Evolutionary conservation across 64 coral and sea anemone genomes (phyloP).

Genomic region (Orbicella faveolata): DNA sequence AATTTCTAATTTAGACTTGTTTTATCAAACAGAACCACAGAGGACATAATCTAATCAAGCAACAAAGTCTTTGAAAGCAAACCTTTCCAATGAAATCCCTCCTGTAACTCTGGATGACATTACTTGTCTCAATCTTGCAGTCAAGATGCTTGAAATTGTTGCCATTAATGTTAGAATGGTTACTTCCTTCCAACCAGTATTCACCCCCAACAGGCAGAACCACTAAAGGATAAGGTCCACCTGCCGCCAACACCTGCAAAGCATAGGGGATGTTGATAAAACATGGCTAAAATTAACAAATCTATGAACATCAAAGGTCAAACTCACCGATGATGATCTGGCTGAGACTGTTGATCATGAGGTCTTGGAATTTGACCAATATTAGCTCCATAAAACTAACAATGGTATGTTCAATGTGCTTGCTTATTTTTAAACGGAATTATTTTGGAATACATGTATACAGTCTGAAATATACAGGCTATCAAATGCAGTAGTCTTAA

Average conservation of each 20-base stretch:
- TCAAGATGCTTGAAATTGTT: neutral
- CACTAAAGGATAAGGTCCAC: slow-evolving; percentile 85
- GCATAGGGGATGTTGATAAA: neutral
- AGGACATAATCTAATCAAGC: too few species aligned
- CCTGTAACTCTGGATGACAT: slow-evolving; percentile 63
- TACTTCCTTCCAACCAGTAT: slow-evolving; percentile 92
- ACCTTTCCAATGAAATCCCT: slow-evolving; percentile 83
- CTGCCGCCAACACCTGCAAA: slow-evolving; percentile 73
- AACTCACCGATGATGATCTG: too few species aligned
- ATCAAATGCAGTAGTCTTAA: too few species aligned
- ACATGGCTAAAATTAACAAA: neutral
- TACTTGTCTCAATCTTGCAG: slow-evolving; percentile 72
- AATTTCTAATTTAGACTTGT: too few species aligned
- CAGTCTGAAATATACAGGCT: too few species aligned
- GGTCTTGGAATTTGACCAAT: too few species aligned
- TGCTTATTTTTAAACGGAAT: too few species aligned
- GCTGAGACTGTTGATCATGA: too few species aligned
- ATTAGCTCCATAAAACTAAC: too few species aligned
- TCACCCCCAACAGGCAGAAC: slow-evolving; percentile 90
- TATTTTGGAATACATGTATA: too few species aligned
- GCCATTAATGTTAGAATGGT: slow-evolving; percentile 43
- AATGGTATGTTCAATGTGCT: too few species aligned
- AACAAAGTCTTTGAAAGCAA: neutral
- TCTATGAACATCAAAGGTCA: neutral
- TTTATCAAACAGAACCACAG: too few species aligned